Evolutionary conservation across 1,140 invertebrate species (phyloP).

Genomic region (Hormaphis cornu): DNA sequence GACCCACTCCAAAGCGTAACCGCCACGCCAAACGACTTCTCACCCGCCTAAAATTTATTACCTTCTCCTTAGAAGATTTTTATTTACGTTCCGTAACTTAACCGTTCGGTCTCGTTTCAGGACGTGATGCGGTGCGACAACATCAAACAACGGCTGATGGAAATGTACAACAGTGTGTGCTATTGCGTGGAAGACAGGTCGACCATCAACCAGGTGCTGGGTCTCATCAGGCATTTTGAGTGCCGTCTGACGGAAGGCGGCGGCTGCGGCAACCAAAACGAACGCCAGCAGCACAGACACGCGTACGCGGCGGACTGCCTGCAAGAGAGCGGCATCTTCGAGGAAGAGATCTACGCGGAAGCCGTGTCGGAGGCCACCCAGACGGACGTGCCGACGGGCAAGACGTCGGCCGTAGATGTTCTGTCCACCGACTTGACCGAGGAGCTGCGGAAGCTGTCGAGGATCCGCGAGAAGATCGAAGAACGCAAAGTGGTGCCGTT

Average conservation of each 20-base stretch:
- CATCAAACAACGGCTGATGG: slow-evolving; percentile 33
- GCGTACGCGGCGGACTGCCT: slow-evolving; percentile 38
- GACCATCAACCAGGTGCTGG: slow-evolving; percentile 38
- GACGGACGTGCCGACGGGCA: slow-evolving; percentile 37
- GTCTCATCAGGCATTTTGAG: slow-evolving; percentile 37
- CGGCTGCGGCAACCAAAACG: slow-evolving; percentile 12
- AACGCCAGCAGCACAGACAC: slow-evolving; percentile 29
- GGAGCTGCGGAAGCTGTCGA: slow-evolving; percentile 39
- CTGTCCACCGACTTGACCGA: slow-evolving; percentile 34
- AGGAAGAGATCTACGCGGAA: slow-evolving; percentile 37
- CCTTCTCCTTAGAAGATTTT: no score
- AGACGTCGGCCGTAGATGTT: slow-evolving; percentile 4
- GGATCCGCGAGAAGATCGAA: slow-evolving; percentile 40
- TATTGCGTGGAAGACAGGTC: slow-evolving; percentile 36
- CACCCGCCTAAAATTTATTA: no score
- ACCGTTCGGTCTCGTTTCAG: no score
- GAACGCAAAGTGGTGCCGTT: slow-evolving; percentile 35
- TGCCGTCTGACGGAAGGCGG: slow-evolving; percentile 34
- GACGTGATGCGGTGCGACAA: slow-evolving; percentile 10
- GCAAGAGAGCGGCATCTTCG: slow-evolving; percentile 47
- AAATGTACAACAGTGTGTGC: slow-evolving; percentile 35
- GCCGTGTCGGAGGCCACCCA: slow-evolving; percentile 38
- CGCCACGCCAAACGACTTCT: no score
- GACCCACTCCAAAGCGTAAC: no score
- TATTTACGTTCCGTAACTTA: no score